Evolutionary conservation across 2,888 invertebrate species (phyloP).

Genomic region (Eupithecia inturbata): DNA sequence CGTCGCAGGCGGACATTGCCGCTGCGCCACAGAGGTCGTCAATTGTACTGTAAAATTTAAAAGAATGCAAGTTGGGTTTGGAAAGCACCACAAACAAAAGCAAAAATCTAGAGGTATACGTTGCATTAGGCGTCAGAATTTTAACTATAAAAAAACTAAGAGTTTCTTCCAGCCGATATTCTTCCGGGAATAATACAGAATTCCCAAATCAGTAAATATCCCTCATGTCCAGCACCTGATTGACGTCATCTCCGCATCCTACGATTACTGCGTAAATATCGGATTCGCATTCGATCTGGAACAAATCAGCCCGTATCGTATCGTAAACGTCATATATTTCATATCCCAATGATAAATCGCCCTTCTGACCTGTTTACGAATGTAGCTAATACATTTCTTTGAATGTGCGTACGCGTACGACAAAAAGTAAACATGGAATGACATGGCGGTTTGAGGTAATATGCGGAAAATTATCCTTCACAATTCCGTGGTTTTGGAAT

Average conservation of each 20-base stretch:
- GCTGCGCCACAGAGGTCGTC: too few relatives aligned
- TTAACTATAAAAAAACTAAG: neutral
- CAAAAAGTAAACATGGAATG: slow-evolving; percentile 45
- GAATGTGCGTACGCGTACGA: slow-evolving; percentile 41
- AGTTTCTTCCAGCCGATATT: neutral
- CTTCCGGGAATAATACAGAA: neutral
- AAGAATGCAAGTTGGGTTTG: neutral
- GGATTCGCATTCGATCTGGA: slow-evolving; percentile 68
- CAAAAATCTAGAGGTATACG: too few relatives aligned
- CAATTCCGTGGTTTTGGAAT: neutral
- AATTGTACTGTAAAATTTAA: neutral
- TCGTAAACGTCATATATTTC: slow-evolving; percentile 62
- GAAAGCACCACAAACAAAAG: neutral
- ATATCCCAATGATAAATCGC: slow-evolving; percentile 64
- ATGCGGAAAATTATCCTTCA: slow-evolving; percentile 31
- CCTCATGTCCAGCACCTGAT: slow-evolving; percentile 30
- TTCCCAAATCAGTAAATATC: slow-evolving; percentile 1
- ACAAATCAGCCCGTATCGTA: slow-evolving; percentile 69
- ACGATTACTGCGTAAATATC: slow-evolving; percentile 65
- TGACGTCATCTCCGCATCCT: slow-evolving; percentile 49
- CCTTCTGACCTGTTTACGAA: slow-evolving; percentile 66
- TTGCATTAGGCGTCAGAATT: too few relatives aligned
- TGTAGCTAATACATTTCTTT: slow-evolving; percentile 50
- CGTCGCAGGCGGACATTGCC: too few relatives aligned
- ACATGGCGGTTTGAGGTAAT: slow-evolving; percentile 15